Evolutionary conservation across 2,888 invertebrate species (phyloP).

Genomic region (Spodoptera littoralis): DNA sequence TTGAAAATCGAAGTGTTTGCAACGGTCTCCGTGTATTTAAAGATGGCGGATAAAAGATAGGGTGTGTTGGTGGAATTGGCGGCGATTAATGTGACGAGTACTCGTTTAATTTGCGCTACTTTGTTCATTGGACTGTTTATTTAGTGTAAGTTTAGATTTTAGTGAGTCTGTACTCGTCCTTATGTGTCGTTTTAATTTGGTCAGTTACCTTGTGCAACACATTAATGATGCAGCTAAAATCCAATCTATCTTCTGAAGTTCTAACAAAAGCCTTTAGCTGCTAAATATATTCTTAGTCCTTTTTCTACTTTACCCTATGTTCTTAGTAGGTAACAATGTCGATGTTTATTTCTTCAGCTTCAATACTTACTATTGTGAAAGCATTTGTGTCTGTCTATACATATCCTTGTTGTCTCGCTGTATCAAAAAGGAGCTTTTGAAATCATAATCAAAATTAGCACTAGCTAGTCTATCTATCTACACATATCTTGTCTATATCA

Average conservation of each 20-base stretch:
- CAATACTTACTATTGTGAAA: conserved; percentile 6
- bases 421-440: conserved; percentile 40
- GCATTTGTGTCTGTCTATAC: conserved; percentile 8
- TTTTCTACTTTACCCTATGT: no score
- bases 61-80: conserved; percentile 63
- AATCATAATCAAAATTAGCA: conserved; percentile 40
- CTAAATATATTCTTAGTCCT: no score
- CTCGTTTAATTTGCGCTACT: conserved; percentile 85
- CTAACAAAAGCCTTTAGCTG: no score
- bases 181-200: conserved; percentile 61
- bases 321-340: no score
- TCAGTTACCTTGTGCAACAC: conserved; percentile 3
- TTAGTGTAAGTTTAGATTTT: conserved; percentile 75
- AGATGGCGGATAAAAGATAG: conserved; percentile 54
- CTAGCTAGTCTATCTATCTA: conserved; percentile 11
- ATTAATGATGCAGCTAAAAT: neutral
- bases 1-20: neutral
- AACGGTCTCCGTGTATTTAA: conserved; percentile 16
- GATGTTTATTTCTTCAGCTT: neutral
- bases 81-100: conserved; percentile 81
- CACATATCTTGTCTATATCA: conserved; percentile 44
- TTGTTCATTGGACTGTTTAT: conserved; percentile 75
- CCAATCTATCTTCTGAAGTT: conserved; percentile 1
- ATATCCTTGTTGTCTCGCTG: conserved; percentile 41
- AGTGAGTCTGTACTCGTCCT: conserved; percentile 79